Percentiles rank a stretch among this genome's conserved stretches.
Evolutionary conservation across 2,888 invertebrate genomes (phyloP).

Genomic region (Ectropis crepuscularia): DNA sequence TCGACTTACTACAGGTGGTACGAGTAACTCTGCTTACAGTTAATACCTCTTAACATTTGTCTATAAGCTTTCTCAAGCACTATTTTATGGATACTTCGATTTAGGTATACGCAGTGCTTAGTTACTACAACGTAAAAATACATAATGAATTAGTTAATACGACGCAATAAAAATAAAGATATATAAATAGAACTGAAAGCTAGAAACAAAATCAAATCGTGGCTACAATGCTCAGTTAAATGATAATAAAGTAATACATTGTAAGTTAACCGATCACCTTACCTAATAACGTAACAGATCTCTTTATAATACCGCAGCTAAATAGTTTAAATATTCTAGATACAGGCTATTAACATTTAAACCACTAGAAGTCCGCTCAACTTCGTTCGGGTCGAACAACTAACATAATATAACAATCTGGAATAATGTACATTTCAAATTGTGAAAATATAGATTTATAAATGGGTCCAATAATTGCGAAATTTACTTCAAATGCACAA

Average conservation of each 20-base stretch:
- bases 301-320: slow-evolving; percentile 26
- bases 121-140: slow-evolving; percentile 10
- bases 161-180: slow-evolving; percentile 14
- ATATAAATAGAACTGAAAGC: slow-evolving; percentile 22
- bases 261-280: slow-evolving; percentile 39
- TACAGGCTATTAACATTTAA: not conserved
- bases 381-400: no score
- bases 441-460: no score
- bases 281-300: slow-evolving; percentile 40
- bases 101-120: slow-evolving; percentile 19
- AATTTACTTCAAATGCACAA: no score
- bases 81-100: slow-evolving; percentile 24
- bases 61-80: slow-evolving; percentile 27
- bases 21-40: slow-evolving; percentile 5
- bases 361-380: no score
- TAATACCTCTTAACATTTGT: slow-evolving; percentile 34
- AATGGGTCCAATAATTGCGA: no score
- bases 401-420: no score
- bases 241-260: slow-evolving; percentile 21
- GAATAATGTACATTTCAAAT: no score
- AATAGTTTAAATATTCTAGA: slow-evolving; percentile 13
- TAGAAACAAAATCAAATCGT: slow-evolving; percentile 16
- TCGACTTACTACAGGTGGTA: no score
- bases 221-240: slow-evolving; percentile 23
- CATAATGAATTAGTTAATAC: slow-evolving; percentile 8